These are phyloP conservation scores for Corydoras sp. DNA, from an alignment of 2,113 vertebrate species.

Conservation along the genomic window DNA sequence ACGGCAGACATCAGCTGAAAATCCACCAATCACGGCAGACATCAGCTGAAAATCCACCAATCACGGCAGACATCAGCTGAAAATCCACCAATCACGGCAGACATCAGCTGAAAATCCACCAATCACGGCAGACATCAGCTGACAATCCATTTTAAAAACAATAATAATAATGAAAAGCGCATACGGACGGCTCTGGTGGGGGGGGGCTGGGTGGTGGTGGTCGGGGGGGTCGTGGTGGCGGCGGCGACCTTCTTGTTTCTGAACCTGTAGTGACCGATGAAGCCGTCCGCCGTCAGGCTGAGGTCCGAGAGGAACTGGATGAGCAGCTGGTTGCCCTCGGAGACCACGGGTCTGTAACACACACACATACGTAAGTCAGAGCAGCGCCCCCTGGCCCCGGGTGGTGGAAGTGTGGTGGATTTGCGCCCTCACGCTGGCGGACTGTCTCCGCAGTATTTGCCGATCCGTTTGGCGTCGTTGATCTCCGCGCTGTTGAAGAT, in stretches of 20 bases:
- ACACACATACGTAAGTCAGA: slow-evolving; percentile 6
- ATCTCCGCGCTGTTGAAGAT: slow-evolving; percentile 91
- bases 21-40: too few relatives aligned
- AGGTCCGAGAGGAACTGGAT: slow-evolving; percentile 96
- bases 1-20: too few relatives aligned
- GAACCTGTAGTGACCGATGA: slow-evolving; percentile 95
- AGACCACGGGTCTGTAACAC: slow-evolving; percentile 81
- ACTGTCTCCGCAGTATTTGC: slow-evolving; percentile 93
- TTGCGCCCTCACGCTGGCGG: slow-evolving; percentile 81
- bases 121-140: too few relatives aligned
- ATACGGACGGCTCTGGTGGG: slow-evolving; percentile 80
- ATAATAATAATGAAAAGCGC: too few relatives aligned
- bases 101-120: too few relatives aligned
- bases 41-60: too few relatives aligned
- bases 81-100: too few relatives aligned
- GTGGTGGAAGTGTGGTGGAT: neutral
- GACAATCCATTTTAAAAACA: too few relatives aligned
- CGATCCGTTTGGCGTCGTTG: slow-evolving; percentile 88
- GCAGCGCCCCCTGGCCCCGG: too few relatives aligned
- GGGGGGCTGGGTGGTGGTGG: slow-evolving; percentile 68
- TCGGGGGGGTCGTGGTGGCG: slow-evolving; percentile 65
- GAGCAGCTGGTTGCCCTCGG: slow-evolving; percentile 87
- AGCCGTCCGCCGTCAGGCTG: slow-evolving; percentile 94
- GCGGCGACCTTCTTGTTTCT: slow-evolving; percentile 81
- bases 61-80: too few relatives aligned